Percentiles rank a stretch among this genome's conserved stretches.
These are phyloP conservation scores for Oreonectes daqikongensis DNA, from an alignment of 2,797 vertebrate species.

Conservation along the genomic window DNA sequence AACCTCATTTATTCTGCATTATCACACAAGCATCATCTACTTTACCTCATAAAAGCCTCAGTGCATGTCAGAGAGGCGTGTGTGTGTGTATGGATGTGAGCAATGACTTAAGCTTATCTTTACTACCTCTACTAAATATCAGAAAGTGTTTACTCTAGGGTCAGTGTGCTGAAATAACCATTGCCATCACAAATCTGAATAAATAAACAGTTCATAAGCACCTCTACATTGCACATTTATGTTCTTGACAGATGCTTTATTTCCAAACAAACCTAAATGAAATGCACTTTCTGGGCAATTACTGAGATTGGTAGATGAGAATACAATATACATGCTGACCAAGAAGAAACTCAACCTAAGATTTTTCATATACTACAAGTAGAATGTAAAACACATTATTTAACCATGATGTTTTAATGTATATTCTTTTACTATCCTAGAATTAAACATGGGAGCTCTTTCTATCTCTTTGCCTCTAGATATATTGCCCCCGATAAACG, in stretches of 20 bases:
- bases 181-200: background rate
- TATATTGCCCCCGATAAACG: constrained; percentile 98
- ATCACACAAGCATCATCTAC: background rate
- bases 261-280: constrained; percentile 16
- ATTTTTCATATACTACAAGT: too few species aligned
- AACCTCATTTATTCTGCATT: constrained; percentile 21
- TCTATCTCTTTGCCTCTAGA: constrained; percentile 66
- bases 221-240: background rate
- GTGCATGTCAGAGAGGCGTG: background rate
- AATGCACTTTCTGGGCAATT: background rate
- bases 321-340: background rate
- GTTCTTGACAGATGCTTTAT: background rate
- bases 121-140: constrained; percentile 7
- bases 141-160: background rate
- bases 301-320: background rate
- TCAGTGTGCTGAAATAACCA: background rate
- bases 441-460: background rate
- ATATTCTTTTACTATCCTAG: too few species aligned
- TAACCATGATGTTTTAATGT: too few species aligned
- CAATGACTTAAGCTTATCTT: background rate
- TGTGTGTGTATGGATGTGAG: constrained; percentile 18
- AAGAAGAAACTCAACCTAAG: too few species aligned
- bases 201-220: background rate
- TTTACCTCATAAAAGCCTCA: constrained; percentile 28
- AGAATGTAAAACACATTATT: too few species aligned